Evolutionary conservation across 2,797 vertebrate genomes (phyloP).

Genomic region (Mormyrops boulengeri): DNA sequence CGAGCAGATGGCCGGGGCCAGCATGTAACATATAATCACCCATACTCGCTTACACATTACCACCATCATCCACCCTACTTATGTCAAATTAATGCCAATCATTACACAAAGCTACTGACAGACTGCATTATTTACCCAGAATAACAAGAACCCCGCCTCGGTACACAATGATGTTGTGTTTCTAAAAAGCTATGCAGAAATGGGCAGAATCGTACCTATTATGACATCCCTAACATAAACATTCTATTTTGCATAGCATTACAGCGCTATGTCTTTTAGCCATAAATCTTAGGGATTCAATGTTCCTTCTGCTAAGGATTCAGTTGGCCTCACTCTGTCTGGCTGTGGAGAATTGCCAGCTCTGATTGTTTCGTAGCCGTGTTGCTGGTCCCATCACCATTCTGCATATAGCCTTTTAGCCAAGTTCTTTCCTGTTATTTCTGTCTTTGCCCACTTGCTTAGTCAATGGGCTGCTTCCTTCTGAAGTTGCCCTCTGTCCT

Average conservation of each 20-base stretch:
- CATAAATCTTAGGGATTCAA: not conserved
- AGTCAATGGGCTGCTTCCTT: not conserved
- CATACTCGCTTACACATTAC: not conserved
- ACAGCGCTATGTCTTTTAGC: not conserved
- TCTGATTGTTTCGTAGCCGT: not conserved
- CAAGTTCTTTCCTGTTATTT: not conserved
- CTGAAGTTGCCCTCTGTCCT: not conserved
- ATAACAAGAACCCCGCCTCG: not conserved
- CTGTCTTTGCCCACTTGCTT: not conserved
- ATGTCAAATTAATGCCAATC: not conserved
- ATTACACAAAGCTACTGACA: constrained; percentile 3
- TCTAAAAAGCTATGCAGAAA: not conserved
- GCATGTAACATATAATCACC: not conserved
- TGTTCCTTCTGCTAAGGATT: not conserved
- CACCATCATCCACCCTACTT: not conserved
- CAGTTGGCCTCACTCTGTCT: not conserved
- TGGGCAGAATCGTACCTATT: not conserved
- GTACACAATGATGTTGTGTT: not conserved
- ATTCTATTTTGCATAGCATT: not conserved
- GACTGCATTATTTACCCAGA: not conserved
- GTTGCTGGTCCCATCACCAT: not conserved
- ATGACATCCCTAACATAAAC: not conserved
- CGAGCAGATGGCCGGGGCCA: not conserved
- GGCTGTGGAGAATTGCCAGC: not conserved
- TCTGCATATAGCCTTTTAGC: not conserved